Evolutionary conservation across 1,140 invertebrate species (phyloP), one percentile per base, ranked within the genome.

Genomic region (Anastrepha ludens): DNA sequence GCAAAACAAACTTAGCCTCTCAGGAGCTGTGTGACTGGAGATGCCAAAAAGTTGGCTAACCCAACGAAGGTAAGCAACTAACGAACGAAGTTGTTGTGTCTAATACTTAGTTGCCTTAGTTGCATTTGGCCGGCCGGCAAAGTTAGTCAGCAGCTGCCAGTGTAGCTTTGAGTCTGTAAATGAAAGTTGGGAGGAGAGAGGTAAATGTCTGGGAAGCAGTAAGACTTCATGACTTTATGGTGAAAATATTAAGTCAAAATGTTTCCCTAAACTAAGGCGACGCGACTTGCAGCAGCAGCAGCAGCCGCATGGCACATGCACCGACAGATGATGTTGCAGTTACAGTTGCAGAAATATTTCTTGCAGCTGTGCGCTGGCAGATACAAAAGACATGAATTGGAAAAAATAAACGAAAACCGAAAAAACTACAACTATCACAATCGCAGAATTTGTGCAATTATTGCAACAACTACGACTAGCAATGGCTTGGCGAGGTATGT

Each of bases 201-300:
- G 89, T 89, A 89, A 88, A 90, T 89, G 44, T 4, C 89, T 89
- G 91, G 89, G 89, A 88, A 88, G 89, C 59, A 70, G 64, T 86
- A 60, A 55, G 62, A 50, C 64, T 86, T 86, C 64, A 88, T 88
- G 88, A 89, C 87, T 88, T 87, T 88, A 91, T 50, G 74, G 44
- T 81, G 90, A 92, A 91, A 92, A 92, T 92, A 92, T 92, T 92
- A 92, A 92, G 91, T 92, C 91, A 92, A 91, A 90, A 91, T 91
- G 90, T 90, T 92, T 91, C 90, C 89, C 91, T 88, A 88, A 92
- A 92, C 92, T 91, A 90, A 88, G 91, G 91, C 90, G 91, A 81
- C 47, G 91, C 90, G 90, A 17, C 4, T 62, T 8, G n/a, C 74
- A 41, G 85, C 50, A 44, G 50, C 44, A 74, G 60, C 13, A 62